Base-by-base conservation (phyloP, 1,140 invertebrate species). In the Cylas formicarius region DNA sequence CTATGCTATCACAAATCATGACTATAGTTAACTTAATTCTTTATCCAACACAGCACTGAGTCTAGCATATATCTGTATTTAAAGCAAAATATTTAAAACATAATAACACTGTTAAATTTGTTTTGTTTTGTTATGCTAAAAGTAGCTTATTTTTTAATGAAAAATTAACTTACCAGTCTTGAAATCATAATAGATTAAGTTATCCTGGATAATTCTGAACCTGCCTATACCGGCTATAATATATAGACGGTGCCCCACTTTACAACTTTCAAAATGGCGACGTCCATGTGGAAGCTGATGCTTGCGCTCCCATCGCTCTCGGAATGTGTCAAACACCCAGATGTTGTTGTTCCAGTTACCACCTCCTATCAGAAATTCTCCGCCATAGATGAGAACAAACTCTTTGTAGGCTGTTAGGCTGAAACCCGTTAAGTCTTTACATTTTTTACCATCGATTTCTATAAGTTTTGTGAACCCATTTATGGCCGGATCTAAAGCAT, bases 341-440 rank as follows among this genome's bases (percentile, higher is more conserved):
- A 61, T 48, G 41, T 54, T 55, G 3, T 27, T 19, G 41, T 62
- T 65, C 59, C 59, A 65, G 26, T 52, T 29, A 3, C 55, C 55
- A 19, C 23, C 41, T 17, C 58, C 58, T 9, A 57, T 33, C 4
- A 41, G 18, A 36, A 37, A 47, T 41, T 63, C 56, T 17, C 62
- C 62, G 13, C 62, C 62, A 51, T 55, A 60, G 7, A 63, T 21
- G 40, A 56, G 58, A 26, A 61, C 42, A 36, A 48, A 55, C 23
- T 60, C 48, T 47, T 62, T 61, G 39, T 60, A 60, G 1, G 50
- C 49, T 9, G 52, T 9, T 11, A 62, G 23, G 9, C 56, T 35
- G 36, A 54, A 59, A 8, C 60, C 61, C 16, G 35, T 38, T 27
- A 55, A 49, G 24, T 50, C 44, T 4, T 20, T 19, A 24, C 38